phyloP scores from a whole-genome alignment of 2,797 vertebrate genomes.

The Acanthis flammea region DNA sequence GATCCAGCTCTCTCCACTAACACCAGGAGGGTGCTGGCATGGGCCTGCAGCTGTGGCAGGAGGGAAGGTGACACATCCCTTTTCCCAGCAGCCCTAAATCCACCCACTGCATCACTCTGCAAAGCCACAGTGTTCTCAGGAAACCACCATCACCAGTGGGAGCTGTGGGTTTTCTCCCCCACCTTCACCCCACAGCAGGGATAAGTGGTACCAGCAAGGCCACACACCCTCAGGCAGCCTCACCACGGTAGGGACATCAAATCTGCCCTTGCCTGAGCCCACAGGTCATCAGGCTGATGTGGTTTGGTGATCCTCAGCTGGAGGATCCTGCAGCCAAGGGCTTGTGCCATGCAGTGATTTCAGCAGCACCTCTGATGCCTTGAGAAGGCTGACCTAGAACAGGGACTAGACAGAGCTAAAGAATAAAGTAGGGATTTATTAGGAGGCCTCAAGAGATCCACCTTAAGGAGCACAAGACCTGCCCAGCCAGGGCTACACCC shows the following conservation, averaged over 20 bases:
- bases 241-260: fast-evolving
- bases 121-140: fast-evolving
- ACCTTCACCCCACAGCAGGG: background rate
- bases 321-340: no score
- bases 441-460: background rate
- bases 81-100: background rate
- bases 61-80: background rate
- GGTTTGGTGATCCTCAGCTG: background rate
- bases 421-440: background rate
- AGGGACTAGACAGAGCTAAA: background rate
- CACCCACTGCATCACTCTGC: background rate
- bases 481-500: background rate
- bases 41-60: background rate
- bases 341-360: background rate
- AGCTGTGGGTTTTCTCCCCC: fast-evolving
- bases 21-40: background rate
- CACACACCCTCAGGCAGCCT: background rate
- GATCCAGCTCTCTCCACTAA: background rate
- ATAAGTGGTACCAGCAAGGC: background rate
- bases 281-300: background rate
- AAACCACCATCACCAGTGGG: background rate
- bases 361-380: background rate
- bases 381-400: background rate
- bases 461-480: background rate
- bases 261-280: background rate